Conservation (phyloP, 2,113 vertebrate species). For the Agelaius phoeniceus region DNA sequence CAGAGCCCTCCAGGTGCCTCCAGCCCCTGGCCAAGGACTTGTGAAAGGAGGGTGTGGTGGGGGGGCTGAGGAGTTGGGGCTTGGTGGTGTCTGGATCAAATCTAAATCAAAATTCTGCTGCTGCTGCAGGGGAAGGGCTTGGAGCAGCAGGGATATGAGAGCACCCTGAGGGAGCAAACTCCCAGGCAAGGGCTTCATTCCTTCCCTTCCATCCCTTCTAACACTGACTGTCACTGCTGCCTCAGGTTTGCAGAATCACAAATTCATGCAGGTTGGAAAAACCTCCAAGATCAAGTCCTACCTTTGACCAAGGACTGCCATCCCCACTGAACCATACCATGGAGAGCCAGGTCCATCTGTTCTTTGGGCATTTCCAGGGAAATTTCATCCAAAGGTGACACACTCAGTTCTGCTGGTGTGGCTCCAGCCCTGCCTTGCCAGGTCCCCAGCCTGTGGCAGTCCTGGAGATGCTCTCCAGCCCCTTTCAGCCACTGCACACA, state of each 20-base stretch:
- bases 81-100: not conserved
- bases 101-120: not conserved
- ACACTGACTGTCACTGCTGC: not conserved
- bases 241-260: not conserved
- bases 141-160: not conserved
- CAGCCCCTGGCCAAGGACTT: not conserved
- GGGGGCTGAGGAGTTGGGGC: not conserved
- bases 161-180: not conserved
- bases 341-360: not conserved
- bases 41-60: not conserved
- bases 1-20: not conserved
- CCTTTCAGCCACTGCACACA: not conserved
- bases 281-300: too few species aligned
- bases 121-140: not conserved
- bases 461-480: not conserved
- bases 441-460: accelerated
- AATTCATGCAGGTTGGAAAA: not conserved
- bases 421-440: not conserved
- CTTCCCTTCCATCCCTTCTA: not conserved
- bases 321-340: too few species aligned
- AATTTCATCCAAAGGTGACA: not conserved
- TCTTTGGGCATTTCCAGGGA: not conserved
- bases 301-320: not conserved
- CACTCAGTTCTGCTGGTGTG: accelerated
- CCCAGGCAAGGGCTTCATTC: not conserved